Evolutionary conservation across 92 coral and sea anemone genomes (phyloP).

Genomic region (Porites evermanni): DNA sequence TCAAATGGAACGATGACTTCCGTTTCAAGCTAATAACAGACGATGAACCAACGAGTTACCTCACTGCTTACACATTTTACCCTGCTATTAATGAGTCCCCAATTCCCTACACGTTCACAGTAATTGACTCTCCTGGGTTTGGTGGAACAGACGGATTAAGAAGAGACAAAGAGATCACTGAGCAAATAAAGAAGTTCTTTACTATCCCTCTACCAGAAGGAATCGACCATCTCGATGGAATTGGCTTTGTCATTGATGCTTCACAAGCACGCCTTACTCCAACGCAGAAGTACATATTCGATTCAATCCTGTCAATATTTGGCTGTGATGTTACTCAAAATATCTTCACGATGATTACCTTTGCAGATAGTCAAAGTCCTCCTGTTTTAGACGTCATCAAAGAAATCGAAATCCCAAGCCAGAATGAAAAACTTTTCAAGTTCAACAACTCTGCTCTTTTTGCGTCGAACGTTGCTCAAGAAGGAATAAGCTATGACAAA

Average conservation of each 20-base stretch:
- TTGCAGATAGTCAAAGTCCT: conserved; percentile 60
- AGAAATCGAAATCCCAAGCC: conserved; percentile 29
- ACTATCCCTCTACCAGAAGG: conserved; percentile 38
- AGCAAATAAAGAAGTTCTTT: conserved; percentile 63
- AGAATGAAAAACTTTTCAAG: conserved; percentile 1
- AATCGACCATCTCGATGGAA: conserved; percentile 56
- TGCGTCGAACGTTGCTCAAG: background rate
- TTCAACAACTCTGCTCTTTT: conserved; percentile 70
- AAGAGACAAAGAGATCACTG: conserved; percentile 56
- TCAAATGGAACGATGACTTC: conserved; percentile 33
- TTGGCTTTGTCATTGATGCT: conserved; percentile 62
- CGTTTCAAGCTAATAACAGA: conserved; percentile 44
- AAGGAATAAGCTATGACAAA: background rate
- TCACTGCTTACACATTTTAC: too few relatives aligned
- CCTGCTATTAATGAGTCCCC: too few relatives aligned
- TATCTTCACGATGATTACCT: conserved; percentile 64
- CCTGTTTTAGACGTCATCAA: conserved; percentile 48
- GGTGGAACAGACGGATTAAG: conserved; percentile 49
- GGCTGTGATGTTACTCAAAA: conserved; percentile 50
- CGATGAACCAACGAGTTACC: background rate
- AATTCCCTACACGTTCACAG: conserved; percentile 30
- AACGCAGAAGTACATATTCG: conserved; percentile 59
- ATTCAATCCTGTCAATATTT: conserved; percentile 65
- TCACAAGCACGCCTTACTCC: conserved; percentile 42
- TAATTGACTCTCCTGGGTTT: conserved; percentile 63